These are phyloP conservation scores for Sisyra nigra DNA, from an alignment of 2,888 invertebrate species.

Conservation along the genomic window DNA sequence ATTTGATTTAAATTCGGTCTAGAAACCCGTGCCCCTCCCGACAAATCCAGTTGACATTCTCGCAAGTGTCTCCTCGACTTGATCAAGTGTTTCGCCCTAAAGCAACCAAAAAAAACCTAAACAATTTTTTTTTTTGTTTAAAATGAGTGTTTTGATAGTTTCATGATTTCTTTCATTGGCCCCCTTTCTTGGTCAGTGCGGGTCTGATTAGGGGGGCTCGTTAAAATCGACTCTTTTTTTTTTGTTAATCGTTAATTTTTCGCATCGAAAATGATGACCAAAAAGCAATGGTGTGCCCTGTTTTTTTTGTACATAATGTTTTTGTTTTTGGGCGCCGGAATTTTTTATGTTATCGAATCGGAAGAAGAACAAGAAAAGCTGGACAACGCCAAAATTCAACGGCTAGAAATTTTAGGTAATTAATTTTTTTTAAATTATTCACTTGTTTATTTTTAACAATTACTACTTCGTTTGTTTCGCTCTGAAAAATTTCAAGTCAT, in stretches of 20 bases:
- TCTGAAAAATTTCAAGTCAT: not conserved
- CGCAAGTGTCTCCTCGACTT: no score
- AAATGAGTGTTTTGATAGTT: no score
- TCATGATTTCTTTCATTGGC: no score
- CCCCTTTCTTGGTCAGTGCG: no score
- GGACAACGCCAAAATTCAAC: slow-evolving; percentile 38
- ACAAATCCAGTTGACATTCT: no score
- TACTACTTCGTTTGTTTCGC: not conserved
- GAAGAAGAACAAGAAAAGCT: slow-evolving; percentile 47
- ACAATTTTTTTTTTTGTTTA: no score
- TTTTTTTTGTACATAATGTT: slow-evolving; percentile 60
- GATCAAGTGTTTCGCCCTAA: no score
- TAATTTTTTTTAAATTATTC: slow-evolving; percentile 13
- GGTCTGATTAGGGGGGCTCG: no score
- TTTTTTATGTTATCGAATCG: slow-evolving; percentile 71
- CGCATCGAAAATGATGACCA: slow-evolving; percentile 51
- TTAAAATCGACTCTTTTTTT: no score
- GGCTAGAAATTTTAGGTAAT: slow-evolving; percentile 56
- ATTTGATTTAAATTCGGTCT: not conserved
- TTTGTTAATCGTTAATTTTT: not conserved
- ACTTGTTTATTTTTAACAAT: not conserved
- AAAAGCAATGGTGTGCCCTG: slow-evolving; percentile 62
- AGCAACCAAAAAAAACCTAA: no score
- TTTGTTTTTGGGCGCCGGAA: slow-evolving; percentile 65
- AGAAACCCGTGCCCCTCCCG: no score